phyloP scores from a whole-genome alignment of 2,113 vertebrate species.

The Myotis lucifugus region DNA sequence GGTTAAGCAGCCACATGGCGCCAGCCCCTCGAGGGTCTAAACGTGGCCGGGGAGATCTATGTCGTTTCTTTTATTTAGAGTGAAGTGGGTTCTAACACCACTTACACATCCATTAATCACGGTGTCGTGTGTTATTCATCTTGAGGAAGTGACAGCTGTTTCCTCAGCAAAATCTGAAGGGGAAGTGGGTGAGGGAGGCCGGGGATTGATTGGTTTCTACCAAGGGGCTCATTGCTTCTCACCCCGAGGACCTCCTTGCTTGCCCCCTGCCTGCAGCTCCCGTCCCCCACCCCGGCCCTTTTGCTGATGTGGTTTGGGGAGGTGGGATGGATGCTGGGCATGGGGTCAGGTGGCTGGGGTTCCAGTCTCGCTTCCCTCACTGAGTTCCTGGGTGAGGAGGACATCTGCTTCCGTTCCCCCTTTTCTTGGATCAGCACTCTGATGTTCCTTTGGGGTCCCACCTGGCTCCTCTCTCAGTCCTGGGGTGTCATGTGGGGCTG shows the following conservation, averaged over 20 bases:
- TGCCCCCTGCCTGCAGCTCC: background rate
- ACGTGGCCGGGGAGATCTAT: constrained; percentile 23
- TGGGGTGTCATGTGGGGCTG: background rate
- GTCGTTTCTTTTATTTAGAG: constrained; percentile 51
- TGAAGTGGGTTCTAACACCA: constrained; percentile 75
- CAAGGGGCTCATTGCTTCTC: constrained; percentile 44
- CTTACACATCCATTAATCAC: constrained; percentile 77
- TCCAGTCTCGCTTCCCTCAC: background rate
- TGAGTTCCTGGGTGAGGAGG: background rate
- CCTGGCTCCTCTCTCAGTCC: background rate
- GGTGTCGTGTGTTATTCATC: constrained; percentile 58
- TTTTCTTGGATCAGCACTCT: background rate
- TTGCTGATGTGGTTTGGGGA: background rate
- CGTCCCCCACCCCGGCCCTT: background rate
- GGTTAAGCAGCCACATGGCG: background rate
- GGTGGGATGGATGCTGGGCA: accelerated
- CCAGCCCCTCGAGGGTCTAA: background rate
- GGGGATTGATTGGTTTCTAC: constrained; percentile 52
- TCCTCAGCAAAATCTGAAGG: constrained; percentile 51
- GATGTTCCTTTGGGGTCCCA: background rate
- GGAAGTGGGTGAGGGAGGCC: background rate
- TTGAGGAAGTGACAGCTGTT: constrained; percentile 63
- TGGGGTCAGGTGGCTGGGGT: background rate
- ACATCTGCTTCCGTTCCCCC: background rate
- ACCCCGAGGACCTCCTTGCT: background rate